phyloP scores from a whole-genome alignment of 1,140 invertebrate genomes.

The Thaumatotibia leucotreta region DNA sequence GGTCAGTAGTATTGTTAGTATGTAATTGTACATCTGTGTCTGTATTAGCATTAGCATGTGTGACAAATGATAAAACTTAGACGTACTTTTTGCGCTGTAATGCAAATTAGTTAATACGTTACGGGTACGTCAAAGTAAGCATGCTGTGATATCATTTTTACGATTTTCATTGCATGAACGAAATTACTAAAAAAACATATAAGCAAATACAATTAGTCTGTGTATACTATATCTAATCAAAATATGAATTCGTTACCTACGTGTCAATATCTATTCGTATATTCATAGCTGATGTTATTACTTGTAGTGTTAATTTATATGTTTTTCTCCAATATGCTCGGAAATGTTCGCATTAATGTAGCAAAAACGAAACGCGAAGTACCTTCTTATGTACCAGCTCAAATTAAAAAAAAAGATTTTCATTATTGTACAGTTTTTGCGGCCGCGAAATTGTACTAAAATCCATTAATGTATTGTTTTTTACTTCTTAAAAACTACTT shows the following conservation, averaged over 20 bases:
- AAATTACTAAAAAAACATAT: not conserved
- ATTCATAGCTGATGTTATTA: slow-evolving; percentile 9
- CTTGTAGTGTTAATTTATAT: slow-evolving; percentile 17
- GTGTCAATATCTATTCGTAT: not conserved
- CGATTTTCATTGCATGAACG: not conserved
- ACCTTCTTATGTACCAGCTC: too few species aligned
- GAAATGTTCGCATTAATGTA: too few species aligned
- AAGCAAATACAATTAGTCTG: not conserved
- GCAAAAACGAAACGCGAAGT: too few species aligned
- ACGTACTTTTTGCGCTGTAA: not conserved
- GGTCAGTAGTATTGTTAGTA: slow-evolving; percentile 75
- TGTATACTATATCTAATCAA: not conserved
- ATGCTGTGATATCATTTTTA: not conserved
- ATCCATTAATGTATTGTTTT: too few species aligned
- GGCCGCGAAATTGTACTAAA: too few species aligned
- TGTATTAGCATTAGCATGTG: slow-evolving; percentile 26
- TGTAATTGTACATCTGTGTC: slow-evolving; percentile 11
- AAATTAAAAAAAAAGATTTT: too few species aligned
- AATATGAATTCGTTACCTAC: not conserved
- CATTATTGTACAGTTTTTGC: too few species aligned
- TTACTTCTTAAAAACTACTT: too few species aligned
- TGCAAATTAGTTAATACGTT: not conserved
- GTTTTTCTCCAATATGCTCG: too few species aligned
- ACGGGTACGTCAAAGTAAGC: not conserved
- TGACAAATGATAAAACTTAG: not conserved